Conservation (phyloP, 1,140 invertebrate species). For the Drosophila carrolli region DNA sequence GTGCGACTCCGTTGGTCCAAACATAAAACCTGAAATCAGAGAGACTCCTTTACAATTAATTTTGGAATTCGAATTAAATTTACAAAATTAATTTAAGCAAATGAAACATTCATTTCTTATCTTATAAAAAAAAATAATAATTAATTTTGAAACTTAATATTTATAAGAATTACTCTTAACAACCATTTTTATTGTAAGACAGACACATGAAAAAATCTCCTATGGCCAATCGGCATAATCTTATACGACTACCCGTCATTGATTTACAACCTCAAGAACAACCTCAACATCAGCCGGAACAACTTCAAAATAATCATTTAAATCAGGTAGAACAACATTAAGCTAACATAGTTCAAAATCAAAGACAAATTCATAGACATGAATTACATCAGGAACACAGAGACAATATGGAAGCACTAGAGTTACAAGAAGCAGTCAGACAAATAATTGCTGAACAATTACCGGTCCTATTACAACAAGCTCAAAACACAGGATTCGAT, state of each 20-base stretch:
- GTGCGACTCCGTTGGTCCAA: background rate
- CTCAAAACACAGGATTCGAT: background rate
- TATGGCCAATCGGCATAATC: slow-evolving; percentile 1
- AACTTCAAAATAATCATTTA: background rate
- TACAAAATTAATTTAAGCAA: too few relatives aligned
- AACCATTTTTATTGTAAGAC: background rate
- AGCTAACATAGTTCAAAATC: background rate
- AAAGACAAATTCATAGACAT: background rate
- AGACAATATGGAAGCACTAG: background rate
- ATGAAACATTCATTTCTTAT: too few relatives aligned
- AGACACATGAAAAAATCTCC: background rate
- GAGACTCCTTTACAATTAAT: background rate
- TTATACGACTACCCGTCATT: background rate
- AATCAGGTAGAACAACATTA: too few relatives aligned
- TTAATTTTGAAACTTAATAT: too few relatives aligned
- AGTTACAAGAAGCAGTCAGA: background rate
- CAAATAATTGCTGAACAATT: too few relatives aligned
- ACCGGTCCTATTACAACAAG: too few relatives aligned
- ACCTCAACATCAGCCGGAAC: background rate
- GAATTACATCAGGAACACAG: background rate
- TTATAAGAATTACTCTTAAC: too few relatives aligned
- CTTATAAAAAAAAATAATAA: too few relatives aligned
- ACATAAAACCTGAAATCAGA: background rate
- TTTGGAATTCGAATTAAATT: background rate
- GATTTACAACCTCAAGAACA: background rate